Evolutionary conservation across 2,888 invertebrate genomes (phyloP).

Genomic region (Drosophila anceps): DNA sequence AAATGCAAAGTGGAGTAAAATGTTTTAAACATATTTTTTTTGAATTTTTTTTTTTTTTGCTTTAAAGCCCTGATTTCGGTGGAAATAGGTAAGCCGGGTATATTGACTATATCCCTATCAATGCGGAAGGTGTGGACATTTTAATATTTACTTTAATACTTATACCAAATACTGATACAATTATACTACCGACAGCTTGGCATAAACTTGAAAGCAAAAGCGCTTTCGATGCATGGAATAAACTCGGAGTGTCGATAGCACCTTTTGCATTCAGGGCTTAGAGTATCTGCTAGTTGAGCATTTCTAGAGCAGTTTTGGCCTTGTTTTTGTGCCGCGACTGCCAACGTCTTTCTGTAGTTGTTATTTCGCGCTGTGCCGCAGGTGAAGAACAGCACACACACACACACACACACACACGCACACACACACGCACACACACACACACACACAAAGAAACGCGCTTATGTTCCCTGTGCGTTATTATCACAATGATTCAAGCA

Average conservation of each 20-base stretch:
- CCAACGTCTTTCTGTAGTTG: constrained; percentile 48
- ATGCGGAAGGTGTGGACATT: not conserved
- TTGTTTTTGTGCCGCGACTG: constrained; percentile 47
- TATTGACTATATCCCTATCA: not conserved
- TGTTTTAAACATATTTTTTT: constrained; percentile 80
- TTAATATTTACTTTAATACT: too few relatives aligned
- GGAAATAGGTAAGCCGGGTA: not conserved
- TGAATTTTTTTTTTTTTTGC: constrained; percentile 50
- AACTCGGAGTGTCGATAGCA: too few relatives aligned
- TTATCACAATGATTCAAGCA: constrained; percentile 71
- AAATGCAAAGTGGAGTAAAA: constrained; percentile 67
- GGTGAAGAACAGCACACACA: constrained; percentile 61
- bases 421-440: constrained; percentile 42
- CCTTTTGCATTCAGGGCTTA: not conserved
- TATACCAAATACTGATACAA: too few relatives aligned
- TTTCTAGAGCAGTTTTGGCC: not conserved
- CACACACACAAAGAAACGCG: constrained; percentile 31
- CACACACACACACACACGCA: constrained; percentile 30
- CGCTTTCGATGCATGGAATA: too few relatives aligned
- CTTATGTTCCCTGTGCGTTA: constrained; percentile 44
- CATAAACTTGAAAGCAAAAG: too few relatives aligned
- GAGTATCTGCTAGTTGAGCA: not conserved
- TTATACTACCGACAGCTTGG: too few relatives aligned
- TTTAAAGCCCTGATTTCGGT: not conserved
- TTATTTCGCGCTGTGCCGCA: constrained; percentile 64